Percentiles rank a stretch among this genome's conserved stretches.
Conservation (phyloP, 2,888 invertebrate species). For the Proisotoma minuta region DNA sequence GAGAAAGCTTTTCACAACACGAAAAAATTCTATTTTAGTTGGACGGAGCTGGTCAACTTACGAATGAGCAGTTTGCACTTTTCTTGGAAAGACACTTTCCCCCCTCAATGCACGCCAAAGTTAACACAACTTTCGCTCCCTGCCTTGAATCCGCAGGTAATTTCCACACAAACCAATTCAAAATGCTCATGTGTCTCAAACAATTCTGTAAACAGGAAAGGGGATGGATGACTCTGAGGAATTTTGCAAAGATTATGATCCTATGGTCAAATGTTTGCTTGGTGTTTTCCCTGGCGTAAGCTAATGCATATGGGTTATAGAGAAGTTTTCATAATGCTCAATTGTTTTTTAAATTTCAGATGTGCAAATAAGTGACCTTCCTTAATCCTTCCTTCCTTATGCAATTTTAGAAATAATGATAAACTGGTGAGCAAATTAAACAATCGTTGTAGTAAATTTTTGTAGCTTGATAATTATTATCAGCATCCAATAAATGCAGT, state of each 20-base stretch:
- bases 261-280: conserved; percentile 17
- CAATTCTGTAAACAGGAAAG: neutral
- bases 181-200: neutral
- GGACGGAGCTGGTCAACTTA: conserved; percentile 13
- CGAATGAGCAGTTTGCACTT: conserved; percentile 9
- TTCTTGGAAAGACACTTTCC: conserved; percentile 14
- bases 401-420: too few species aligned
- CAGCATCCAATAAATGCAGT: too few species aligned
- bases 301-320: neutral
- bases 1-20: neutral
- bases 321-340: too few species aligned
- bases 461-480: too few species aligned
- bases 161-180: too few species aligned
- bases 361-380: too few species aligned
- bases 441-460: too few species aligned
- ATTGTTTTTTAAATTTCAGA: too few species aligned
- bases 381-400: too few species aligned
- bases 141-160: conserved; percentile 24
- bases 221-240: conserved; percentile 9
- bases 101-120: conserved; percentile 8
- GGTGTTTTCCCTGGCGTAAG: neutral
- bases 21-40: neutral
- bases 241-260: conserved; percentile 17
- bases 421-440: too few species aligned
- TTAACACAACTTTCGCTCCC: conserved; percentile 18